Conservation (phyloP, 2,797 vertebrate species). For the Karalla daura region DNA sequence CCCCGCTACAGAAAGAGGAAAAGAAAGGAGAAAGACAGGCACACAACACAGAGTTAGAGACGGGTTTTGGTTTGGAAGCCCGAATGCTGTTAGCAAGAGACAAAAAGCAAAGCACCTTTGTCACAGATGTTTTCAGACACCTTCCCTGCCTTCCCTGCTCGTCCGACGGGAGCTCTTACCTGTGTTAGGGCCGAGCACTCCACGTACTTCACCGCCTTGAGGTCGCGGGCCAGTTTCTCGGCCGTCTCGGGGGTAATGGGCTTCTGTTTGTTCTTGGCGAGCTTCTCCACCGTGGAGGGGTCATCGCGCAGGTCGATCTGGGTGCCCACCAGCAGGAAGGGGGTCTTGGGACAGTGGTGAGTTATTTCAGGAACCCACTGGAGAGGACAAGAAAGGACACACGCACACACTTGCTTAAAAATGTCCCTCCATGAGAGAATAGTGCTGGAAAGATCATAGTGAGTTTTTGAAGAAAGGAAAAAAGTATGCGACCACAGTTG, state of each 20-base stretch:
- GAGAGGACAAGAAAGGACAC: not conserved
- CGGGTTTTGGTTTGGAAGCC: constrained; percentile 46
- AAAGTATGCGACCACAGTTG: no score
- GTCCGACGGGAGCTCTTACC: constrained; percentile 64
- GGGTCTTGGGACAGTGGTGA: constrained; percentile 88
- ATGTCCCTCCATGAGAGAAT: not conserved
- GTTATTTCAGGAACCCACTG: constrained; percentile 88
- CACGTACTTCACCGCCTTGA: constrained; percentile 88
- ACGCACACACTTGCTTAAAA: not conserved
- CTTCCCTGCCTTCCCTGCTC: no score
- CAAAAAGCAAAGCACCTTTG: constrained; percentile 41
- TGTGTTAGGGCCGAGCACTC: constrained; percentile 87
- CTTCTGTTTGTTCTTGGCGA: constrained; percentile 88
- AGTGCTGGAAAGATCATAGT: not conserved
- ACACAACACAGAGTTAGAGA: constrained; percentile 91
- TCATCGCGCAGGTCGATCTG: constrained; percentile 87
- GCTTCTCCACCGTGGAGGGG: constrained; percentile 84
- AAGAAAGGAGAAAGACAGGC: constrained; percentile 85
- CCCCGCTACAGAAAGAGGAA: constrained; percentile 92
- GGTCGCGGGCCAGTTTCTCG: constrained; percentile 85
- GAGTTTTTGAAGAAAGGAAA: no score
- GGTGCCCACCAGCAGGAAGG: constrained; percentile 87
- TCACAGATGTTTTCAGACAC: no score
- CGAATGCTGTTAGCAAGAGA: constrained; percentile 65
- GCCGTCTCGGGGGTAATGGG: constrained; percentile 84